Base-by-base conservation (phyloP, 2,113 vertebrate genomes). In the Lontra canadensis region DNA sequence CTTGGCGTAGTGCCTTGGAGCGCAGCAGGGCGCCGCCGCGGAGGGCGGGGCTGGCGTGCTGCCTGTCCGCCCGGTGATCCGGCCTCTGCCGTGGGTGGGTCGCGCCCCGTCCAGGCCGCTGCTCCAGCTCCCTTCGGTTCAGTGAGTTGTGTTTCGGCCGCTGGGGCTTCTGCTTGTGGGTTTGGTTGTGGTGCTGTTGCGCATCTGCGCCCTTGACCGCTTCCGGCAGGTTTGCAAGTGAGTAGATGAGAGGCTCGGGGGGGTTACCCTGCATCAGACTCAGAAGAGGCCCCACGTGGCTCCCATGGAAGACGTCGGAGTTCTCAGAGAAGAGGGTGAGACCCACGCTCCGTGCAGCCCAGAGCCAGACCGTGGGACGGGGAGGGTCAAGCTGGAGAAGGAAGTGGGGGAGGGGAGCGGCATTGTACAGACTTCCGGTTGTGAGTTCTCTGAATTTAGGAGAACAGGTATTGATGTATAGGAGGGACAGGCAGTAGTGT, bases 21-120 rank as follows among this genome's bases (percentile, higher is more conserved):
- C 13, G 0, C 21, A 1, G 69, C 10, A 3, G 83, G 15, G 39
- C 74, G 17, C 8, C 61, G 52, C 44, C 0, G 0, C 1, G 0
- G 1, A 4, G 78, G 23, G 14, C 52, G 1, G 1, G 80, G 36
- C 59, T 15, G 3, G 65, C 81, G 8, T 0, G 1, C 39, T 10
- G n/a, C 11, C 21, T 4, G 4, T 4, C 29, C 13, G 59, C 39
- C 21, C 23, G 0, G 0, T 15, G 39, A 4, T 20, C 4, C 1
- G 31, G 29, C 21, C 83, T 14, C 3, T 21, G 80, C 31, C 23
- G 0, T 6, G 2, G 26, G 86, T 9, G 2, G 18, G 65, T 15
- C 3, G 7, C 18, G 84, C n/a, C 55, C 7, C 0, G 15, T 10
- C 47, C 55, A 4, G 14, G 31, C 71, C 10, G 95, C 88, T 14